Base-by-base conservation (phyloP, 35 echinoderm and acorn worm genomes). In the Eucidaris tribuloides region DNA sequence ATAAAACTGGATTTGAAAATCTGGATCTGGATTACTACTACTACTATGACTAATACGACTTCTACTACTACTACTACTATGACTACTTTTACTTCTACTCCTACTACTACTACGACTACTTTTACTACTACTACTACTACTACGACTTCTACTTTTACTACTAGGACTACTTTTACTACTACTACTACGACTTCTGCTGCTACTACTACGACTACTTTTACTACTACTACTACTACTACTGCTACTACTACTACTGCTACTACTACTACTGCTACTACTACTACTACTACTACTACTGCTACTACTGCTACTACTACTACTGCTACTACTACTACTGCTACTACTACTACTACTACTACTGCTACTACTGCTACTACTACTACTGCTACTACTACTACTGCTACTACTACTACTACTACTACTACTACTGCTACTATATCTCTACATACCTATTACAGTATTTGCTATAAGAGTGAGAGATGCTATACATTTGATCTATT, bases 191-290 rank as follows among this genome's bases (percentile, higher is more conserved):
- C 13, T 58, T 22, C 56, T 19, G 29, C 56, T 58, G 29, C 56
- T 58, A 58, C 56, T 58, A 58, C 56, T 58, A 58, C 56, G 20
- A 58, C 3, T 58, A 58, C 56, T 58, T 22, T 2, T 58, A 58
- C 56, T 58, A 58, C 56, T 58, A 58, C 56, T 58, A 58, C 56
- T 19, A 58, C 56, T 58, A 58, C 13, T 58, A 58, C 56, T 58
- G 29, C 56, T 58, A 58, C 56, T 58, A 58, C 56, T 58, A 58
- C 13, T 58, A 58, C 56, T 58, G 29, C 56, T 58, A 58, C 56
- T 58, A 58, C 56, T 58, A 58, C 56, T 58, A 58, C 56, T 58
- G 29, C 56, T 58, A 58, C 56, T 58, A 58, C 56, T 58, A 58
- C 56, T 58, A 58, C 56, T 58, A 58, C 56, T 58, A 58, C 56